Percentiles rank a stretch among this genome's conserved stretches.
Evolutionary conservation across 2,113 vertebrate species (phyloP).

Genomic region (Chloropsis cyanopogon): DNA sequence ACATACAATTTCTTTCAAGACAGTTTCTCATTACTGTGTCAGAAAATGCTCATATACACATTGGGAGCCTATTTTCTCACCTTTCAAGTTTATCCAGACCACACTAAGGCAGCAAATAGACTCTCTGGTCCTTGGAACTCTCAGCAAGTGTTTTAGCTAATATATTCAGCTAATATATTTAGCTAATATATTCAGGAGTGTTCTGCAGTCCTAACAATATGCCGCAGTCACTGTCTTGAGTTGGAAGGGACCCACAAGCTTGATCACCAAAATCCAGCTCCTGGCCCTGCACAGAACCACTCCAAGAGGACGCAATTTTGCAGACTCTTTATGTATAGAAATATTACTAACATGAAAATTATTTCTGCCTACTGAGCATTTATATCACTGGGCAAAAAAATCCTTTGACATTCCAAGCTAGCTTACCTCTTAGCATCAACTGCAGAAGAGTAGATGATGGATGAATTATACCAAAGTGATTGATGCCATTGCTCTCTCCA

Average conservation of each 20-base stretch:
- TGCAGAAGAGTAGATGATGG: conserved; percentile 55
- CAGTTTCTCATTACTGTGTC: neutral
- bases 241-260: neutral
- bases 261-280: neutral
- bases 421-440: conserved; percentile 57
- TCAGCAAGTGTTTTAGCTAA: neutral
- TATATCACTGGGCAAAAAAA: neutral
- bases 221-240: neutral
- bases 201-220: too few relatives aligned
- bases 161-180: neutral
- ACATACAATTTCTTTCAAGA: neutral
- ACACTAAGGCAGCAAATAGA: neutral
- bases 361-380: neutral
- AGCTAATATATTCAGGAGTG: neutral
- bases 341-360: neutral
- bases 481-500: neutral
- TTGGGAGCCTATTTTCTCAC: neutral
- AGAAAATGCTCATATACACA: neutral
- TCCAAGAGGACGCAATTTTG: neutral
- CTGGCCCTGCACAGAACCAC: neutral
- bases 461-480: neutral
- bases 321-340: neutral
- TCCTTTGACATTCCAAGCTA: neutral
- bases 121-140: neutral
- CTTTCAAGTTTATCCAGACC: neutral